Base-by-base conservation (phyloP, 2,888 invertebrate genomes). In the Molorchus minor region DNA sequence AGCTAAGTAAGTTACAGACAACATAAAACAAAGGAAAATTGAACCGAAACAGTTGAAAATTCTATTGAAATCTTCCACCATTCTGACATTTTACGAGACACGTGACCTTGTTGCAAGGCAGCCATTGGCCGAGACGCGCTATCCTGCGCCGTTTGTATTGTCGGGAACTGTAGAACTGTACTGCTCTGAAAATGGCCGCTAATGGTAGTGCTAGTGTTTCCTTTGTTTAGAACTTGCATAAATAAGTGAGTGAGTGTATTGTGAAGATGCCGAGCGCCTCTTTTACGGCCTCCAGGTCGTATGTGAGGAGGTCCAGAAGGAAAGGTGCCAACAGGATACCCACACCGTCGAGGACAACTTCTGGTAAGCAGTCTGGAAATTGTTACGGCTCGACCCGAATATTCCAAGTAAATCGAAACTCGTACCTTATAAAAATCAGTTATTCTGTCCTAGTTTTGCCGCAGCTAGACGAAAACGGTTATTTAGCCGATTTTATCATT, bases 191-290 rank as follows among this genome's bases (percentile, higher is more conserved):
- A 88, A 90, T 91, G 91, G 91, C 90, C 87, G 90, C 87, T 87
- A 84, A 85, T 87, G 85, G 85, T 86, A 86, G 87, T 88, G 87
- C 87, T 86, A 86, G 86, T 88, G 87, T 88, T 87, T 90, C 87
- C 90, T 90, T 90, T 90, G 90, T 90, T 89, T 90, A 88, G 87
- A 79, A 82, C 82, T 82, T 81, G 81, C 82, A 83, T 58, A 57
- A 61, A 62, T 62, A 67, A 61, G 84, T 75, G 74, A 70, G 71
- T 70, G 76, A 76, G 74, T 72, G 74, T 72, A 68, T 70, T 83
- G 82, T 83, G 83, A 91, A 88, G 85, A 93, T 94, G 94, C 94
- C 94, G 87, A 94, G 94, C 88, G 94, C 94, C 85, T 94, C 94
- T 82, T 93, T 94, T 84, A 92, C 93, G 81, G 92, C 93, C 84